These are phyloP conservation scores for Conistra vaccinii DNA, from an alignment of 2,888 invertebrate genomes.

Conservation along the genomic window DNA sequence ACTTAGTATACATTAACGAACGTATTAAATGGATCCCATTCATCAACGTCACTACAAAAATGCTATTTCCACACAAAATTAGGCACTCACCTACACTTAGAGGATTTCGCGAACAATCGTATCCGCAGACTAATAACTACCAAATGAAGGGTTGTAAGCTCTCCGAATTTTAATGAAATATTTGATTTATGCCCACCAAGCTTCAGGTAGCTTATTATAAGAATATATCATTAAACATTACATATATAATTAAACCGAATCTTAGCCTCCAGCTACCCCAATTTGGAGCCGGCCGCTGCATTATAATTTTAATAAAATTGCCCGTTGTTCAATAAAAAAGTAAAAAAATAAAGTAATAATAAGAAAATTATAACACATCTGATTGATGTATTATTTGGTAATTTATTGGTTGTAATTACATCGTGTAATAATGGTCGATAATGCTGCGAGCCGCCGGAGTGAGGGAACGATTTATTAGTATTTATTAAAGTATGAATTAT, in stretches of 20 bases:
- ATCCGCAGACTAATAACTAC: slow-evolving; percentile 81
- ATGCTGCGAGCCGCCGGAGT: slow-evolving; percentile 80
- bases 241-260: slow-evolving; percentile 89
- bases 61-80: slow-evolving; percentile 81
- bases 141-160: slow-evolving; percentile 88
- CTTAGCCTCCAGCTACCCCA: slow-evolving; percentile 89
- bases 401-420: slow-evolving; percentile 90
- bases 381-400: slow-evolving; percentile 91
- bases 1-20: slow-evolving; percentile 55
- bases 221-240: slow-evolving; percentile 90
- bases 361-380: slow-evolving; percentile 90
- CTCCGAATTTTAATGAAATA: slow-evolving; percentile 89
- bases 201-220: slow-evolving; percentile 91
- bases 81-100: slow-evolving; percentile 76
- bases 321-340: slow-evolving; percentile 82
- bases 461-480: slow-evolving; percentile 89
- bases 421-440: slow-evolving; percentile 89
- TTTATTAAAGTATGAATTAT: slow-evolving; percentile 91
- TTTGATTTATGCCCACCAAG: slow-evolving; percentile 89
- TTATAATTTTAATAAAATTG: slow-evolving; percentile 91
- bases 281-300: slow-evolving; percentile 84
- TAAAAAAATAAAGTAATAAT: slow-evolving; percentile 79
- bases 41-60: slow-evolving; percentile 80
- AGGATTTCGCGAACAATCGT: slow-evolving; percentile 82
- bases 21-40: slow-evolving; percentile 72